Percentiles rank a stretch among this genome's conserved stretches.
Conservation (phyloP, 2,797 vertebrate genomes). For the Anomalospiza imberbis region DNA sequence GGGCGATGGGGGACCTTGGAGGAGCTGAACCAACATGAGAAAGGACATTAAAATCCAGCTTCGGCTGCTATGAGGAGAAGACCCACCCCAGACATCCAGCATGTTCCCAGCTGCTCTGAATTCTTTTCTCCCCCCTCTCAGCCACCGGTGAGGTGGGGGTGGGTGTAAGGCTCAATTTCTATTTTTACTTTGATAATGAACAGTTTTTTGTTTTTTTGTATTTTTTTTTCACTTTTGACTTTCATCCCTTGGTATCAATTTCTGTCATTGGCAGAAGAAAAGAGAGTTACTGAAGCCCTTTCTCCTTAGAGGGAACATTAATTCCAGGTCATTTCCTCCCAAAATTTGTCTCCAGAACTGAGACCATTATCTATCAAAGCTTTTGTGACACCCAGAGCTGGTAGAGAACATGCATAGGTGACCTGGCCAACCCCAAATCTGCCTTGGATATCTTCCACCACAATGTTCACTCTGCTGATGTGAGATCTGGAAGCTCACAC, state of each 20-base stretch:
- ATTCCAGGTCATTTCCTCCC: not conserved
- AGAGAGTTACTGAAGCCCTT: not conserved
- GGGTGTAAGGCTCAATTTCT: no score
- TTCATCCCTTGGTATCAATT: not conserved
- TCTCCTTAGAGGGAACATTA: not conserved
- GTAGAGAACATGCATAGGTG: rapidly evolving
- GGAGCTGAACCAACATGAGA: not conserved
- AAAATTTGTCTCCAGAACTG: not conserved
- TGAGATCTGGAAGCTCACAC: not conserved
- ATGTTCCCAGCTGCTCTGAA: not conserved
- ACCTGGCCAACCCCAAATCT: not conserved
- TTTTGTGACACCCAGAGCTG: not conserved
- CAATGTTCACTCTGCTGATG: not conserved
- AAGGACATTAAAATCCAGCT: not conserved
- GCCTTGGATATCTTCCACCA: not conserved
- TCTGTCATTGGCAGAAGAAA: not conserved
- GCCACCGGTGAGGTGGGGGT: not conserved
- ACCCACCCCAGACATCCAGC: not conserved
- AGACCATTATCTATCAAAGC: not conserved
- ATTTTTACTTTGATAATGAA: not conserved
- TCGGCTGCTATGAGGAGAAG: not conserved
- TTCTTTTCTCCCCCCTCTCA: not conserved
- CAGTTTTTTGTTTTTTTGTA: no score
- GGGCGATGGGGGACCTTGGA: not conserved
- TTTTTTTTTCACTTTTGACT: not conserved